Evolutionary conservation across 2,797 vertebrate genomes (phyloP).

Genomic region (Pipistrellus nathusii): DNA sequence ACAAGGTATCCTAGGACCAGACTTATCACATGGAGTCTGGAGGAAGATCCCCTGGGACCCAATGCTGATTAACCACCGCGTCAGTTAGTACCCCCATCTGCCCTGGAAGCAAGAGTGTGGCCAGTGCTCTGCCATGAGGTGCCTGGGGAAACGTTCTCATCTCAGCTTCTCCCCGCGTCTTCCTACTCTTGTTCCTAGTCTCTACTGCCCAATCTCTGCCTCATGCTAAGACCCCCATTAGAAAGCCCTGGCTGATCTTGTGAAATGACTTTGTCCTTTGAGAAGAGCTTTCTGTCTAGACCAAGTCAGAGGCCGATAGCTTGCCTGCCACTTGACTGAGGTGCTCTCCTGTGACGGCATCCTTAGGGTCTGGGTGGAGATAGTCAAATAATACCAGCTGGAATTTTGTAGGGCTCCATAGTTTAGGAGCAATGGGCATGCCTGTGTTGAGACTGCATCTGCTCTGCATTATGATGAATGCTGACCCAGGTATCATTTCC

Average conservation of each 20-base stretch:
- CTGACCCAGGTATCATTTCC: accelerated
- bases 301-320: neutral
- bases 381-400: neutral
- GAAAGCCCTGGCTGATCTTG: neutral
- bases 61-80: neutral
- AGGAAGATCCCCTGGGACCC: neutral
- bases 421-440: neutral
- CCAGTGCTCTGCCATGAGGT: neutral
- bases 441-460: neutral
- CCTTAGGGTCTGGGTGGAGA: neutral
- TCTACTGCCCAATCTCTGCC: neutral
- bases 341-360: neutral
- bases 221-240: neutral
- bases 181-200: neutral
- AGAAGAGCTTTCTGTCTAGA: slow-evolving; percentile 1
- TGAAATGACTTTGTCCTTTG: neutral
- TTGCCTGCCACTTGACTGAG: neutral
- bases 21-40: neutral
- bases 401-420: neutral
- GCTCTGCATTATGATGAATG: neutral
- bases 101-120: neutral
- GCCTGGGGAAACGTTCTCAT: neutral
- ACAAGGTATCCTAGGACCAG: neutral
- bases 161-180: neutral
- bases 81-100: neutral